Percentiles rank a stretch among this genome's conserved stretches.
These are phyloP conservation scores for Leptinotarsa peninsularis DNA, from an alignment of 2,888 invertebrate genomes.

Conservation along the genomic window DNA sequence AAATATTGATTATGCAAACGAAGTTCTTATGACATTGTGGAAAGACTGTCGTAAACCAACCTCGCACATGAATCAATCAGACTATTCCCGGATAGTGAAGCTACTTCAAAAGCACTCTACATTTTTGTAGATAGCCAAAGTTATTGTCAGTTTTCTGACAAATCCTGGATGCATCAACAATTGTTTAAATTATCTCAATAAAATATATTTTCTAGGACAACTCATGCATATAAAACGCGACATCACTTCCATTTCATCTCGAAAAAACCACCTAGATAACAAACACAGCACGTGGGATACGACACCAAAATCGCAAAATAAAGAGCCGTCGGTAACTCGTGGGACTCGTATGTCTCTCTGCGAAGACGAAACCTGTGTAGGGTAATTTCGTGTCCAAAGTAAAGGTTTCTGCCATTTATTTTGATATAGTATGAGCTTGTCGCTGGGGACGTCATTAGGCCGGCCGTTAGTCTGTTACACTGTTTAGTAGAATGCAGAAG, in stretches of 20 bases:
- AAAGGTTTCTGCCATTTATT: conserved; percentile 21
- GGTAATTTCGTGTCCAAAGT: conserved; percentile 19
- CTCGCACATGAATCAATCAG: too few relatives aligned
- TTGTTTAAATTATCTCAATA: too few relatives aligned
- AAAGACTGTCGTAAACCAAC: too few relatives aligned
- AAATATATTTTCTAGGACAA: too few relatives aligned
- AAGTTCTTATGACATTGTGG: too few relatives aligned
- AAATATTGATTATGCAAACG: too few relatives aligned
- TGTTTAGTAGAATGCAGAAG: conserved; percentile 17
- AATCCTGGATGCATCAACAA: too few relatives aligned
- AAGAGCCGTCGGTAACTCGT: not conserved
- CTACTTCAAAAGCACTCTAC: too few relatives aligned
- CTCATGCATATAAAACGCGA: not conserved
- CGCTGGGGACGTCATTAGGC: conserved; percentile 7
- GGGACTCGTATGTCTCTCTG: conserved; percentile 13
- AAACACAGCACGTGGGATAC: conserved; percentile 5
- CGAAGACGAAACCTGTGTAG: conserved; percentile 18
- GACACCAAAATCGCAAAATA: conserved; percentile 6
- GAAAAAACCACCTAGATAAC: conserved; percentile 6
- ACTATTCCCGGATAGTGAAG: too few relatives aligned
- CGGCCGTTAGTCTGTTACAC: conserved; percentile 10
- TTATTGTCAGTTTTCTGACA: too few relatives aligned
- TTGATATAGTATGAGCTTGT: conserved; percentile 9
- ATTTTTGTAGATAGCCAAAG: too few relatives aligned
- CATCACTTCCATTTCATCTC: not conserved